A percentile compares a stretch with the other conserved stretches of the same genome.
Conservation (phyloP, 1,140 invertebrate species). For the Spodoptera frugiperda region DNA sequence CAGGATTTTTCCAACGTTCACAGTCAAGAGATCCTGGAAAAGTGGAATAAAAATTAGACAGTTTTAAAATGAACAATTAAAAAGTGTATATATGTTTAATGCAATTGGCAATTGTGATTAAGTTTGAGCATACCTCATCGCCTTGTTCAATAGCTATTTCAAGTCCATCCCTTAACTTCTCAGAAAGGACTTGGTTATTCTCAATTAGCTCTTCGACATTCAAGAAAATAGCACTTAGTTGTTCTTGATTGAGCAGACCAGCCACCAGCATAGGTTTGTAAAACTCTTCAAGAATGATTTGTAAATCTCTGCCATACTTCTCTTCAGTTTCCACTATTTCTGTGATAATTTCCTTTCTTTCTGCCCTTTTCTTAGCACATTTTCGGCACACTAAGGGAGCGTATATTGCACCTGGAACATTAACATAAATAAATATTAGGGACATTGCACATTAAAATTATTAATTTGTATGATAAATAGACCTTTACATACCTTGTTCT, state of each 20-base stretch:
- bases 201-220: conserved; percentile 97
- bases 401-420: conserved; percentile 88
- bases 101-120: too few relatives aligned
- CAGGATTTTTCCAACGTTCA: conserved; percentile 96
- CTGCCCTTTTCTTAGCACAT: conserved; percentile 94
- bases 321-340: conserved; percentile 99
- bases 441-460: conserved; percentile 10
- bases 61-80: background rate
- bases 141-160: conserved; percentile 93
- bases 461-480: background rate
- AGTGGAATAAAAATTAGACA: conserved; percentile 38
- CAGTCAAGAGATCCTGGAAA: conserved; percentile 92
- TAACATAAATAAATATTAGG: conserved; percentile 28
- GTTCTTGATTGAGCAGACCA: conserved; percentile 92
- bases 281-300: conserved; percentile 97
- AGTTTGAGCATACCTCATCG: conserved; percentile 84
- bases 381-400: conserved; percentile 94
- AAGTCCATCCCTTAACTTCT: conserved; percentile 94
- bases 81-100: too few relatives aligned
- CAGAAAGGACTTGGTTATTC: conserved; percentile 94
- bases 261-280: conserved; percentile 97
- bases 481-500: conserved; percentile 85
- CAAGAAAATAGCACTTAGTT: conserved; percentile 95
- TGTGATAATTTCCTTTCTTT: conserved; percentile 97
- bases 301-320: conserved; percentile 96